phyloP scores from a whole-genome alignment of 2,888 invertebrate species.

The Tipula vernalis region DNA sequence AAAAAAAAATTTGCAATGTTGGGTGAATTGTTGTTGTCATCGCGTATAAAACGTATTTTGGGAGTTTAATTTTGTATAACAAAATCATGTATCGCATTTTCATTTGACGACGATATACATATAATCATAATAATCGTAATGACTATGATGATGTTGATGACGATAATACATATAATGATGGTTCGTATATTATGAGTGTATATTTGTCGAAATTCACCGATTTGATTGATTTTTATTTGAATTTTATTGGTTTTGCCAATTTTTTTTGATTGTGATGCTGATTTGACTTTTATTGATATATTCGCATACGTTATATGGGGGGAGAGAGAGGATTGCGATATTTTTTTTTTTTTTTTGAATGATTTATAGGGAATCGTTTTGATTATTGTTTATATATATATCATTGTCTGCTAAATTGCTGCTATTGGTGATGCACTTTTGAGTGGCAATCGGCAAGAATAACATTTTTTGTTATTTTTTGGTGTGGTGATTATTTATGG shows the following conservation, averaged over 20 bases:
- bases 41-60: not conserved
- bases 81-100: not conserved
- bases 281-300: not conserved
- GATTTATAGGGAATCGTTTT: not conserved
- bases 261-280: not conserved
- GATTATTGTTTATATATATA: not conserved
- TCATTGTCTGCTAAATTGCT: not conserved
- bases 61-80: not conserved
- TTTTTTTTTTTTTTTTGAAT: not conserved
- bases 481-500: not conserved
- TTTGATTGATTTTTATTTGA: conserved; percentile 4
- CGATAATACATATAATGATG: not conserved
- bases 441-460: not conserved
- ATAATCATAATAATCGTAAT: not conserved
- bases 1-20: not conserved
- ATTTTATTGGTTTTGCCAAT: not conserved
- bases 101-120: not conserved
- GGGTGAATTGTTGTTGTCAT: not conserved
- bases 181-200: not conserved
- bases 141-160: not conserved
- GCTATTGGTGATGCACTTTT: not conserved
- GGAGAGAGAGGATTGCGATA: not conserved
- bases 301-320: not conserved
- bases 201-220: not conserved
- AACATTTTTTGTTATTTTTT: not conserved